These are phyloP conservation scores for Poecilia velifera DNA, from an alignment of 2,797 vertebrate genomes.

Conservation along the genomic window DNA sequence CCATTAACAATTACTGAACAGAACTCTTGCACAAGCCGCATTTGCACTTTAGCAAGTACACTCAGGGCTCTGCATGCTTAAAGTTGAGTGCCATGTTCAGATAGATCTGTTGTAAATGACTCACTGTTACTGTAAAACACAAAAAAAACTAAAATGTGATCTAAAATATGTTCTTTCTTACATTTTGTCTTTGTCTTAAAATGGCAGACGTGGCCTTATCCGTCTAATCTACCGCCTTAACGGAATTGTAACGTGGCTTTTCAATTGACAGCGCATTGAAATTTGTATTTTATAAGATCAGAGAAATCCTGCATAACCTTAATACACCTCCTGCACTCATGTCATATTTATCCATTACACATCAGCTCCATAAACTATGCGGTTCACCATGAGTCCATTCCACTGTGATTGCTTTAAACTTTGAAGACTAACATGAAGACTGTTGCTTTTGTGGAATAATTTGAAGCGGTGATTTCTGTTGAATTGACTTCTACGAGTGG, in stretches of 20 bases:
- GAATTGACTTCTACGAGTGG: background rate
- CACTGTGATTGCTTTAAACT: background rate
- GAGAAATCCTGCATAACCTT: background rate
- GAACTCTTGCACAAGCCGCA: conserved; percentile 39
- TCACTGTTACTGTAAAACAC: background rate
- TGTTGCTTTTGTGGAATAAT: background rate
- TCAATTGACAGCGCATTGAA: background rate
- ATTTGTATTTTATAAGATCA: background rate
- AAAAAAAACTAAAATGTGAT: background rate
- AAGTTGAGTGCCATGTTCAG: conserved; percentile 20
- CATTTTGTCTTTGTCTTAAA: background rate
- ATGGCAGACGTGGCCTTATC: conserved; percentile 18
- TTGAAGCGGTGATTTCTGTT: background rate
- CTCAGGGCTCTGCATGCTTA: conserved; percentile 30
- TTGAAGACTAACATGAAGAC: background rate
- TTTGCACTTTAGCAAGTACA: conserved; percentile 43
- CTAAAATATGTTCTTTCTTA: conserved; percentile 7
- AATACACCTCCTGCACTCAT: background rate
- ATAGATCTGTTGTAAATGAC: conserved; percentile 5
- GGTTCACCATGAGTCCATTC: too few relatives aligned
- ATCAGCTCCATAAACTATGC: background rate
- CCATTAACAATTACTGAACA: conserved; percentile 77
- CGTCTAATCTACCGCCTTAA: conserved; percentile 4
- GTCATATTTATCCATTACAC: background rate
- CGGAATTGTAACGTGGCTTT: background rate